A percentile compares a stretch with the other conserved stretches of the same genome.
Evolutionary conservation across 2,888 invertebrate genomes (phyloP).

Genomic region (Linyphia triangularis): DNA sequence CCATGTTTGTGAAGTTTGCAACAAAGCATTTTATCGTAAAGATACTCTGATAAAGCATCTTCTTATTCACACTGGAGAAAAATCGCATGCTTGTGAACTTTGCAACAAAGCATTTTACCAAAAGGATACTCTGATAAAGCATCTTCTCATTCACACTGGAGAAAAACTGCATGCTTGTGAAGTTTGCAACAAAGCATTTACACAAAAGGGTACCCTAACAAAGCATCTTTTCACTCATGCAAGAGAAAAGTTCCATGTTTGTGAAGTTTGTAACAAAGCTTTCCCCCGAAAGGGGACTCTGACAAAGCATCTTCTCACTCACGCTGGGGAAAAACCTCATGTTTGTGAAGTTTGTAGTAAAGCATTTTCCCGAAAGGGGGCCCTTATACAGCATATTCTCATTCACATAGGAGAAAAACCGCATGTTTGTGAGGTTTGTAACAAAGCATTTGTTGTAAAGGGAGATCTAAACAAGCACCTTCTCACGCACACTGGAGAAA

Average conservation of each 20-base stretch:
- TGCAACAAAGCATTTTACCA: too few relatives aligned
- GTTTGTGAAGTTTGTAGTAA: background rate
- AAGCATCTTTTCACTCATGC: background rate
- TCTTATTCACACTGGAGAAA: too few relatives aligned
- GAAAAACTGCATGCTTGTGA: conserved; percentile 15
- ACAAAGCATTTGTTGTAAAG: background rate
- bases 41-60: too few relatives aligned
- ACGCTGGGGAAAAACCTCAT: background rate
- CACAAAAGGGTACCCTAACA: background rate
- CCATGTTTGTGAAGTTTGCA: too few relatives aligned
- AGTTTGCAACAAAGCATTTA: conserved; percentile 21
- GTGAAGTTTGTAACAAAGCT: conserved; percentile 9
- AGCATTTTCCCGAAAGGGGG: background rate
- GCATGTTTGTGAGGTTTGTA: background rate
- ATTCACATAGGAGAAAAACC: background rate
- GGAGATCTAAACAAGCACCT: background rate
- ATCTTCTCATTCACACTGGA: conserved; percentile 11
- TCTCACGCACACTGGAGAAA: background rate
- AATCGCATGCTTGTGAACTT: too few relatives aligned
- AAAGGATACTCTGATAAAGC: too few relatives aligned
- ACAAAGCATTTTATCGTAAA: too few relatives aligned
- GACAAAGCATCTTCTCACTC: background rate
- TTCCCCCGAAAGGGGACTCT: conserved; percentile 4
- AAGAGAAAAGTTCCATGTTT: conserved; percentile 3
- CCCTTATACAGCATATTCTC: background rate